A percentile compares a stretch with the other conserved stretches of the same genome.
These are phyloP conservation scores for Stegodyphus mimosarum DNA, from an alignment of 1,140 invertebrate genomes.

Conservation along the genomic window DNA sequence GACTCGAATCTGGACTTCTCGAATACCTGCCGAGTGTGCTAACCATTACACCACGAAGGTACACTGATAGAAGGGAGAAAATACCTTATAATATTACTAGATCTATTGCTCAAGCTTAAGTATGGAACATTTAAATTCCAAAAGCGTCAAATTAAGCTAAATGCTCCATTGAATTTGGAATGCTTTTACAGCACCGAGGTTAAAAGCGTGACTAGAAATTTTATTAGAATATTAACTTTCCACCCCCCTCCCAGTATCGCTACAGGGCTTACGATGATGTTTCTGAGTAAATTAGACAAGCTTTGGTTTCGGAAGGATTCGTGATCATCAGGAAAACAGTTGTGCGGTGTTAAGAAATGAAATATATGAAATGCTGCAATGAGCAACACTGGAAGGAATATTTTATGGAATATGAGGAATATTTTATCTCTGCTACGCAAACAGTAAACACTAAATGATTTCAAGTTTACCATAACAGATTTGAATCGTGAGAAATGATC, in stretches of 20 bases:
- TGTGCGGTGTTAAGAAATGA: slow-evolving; percentile 9
- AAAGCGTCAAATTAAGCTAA: slow-evolving; percentile 49
- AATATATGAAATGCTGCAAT: background rate
- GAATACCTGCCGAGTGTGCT: no score
- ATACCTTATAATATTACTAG: no score
- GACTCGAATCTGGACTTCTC: no score
- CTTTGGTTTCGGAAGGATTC: slow-evolving; percentile 22
- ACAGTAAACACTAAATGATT: no score
- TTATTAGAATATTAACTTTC: slow-evolving; percentile 45
- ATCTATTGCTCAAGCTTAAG: background rate
- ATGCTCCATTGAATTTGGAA: slow-evolving; percentile 45
- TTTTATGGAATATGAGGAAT: no score
- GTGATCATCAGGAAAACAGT: slow-evolving; percentile 30
- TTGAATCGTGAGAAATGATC: no score
- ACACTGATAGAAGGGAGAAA: no score
- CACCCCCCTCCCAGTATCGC: background rate
- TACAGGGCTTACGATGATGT: slow-evolving; percentile 28
- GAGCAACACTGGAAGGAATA: no score
- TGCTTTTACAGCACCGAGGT: slow-evolving; percentile 9
- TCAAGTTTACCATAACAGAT: no score
- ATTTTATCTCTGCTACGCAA: no score
- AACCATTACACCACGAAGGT: no score
- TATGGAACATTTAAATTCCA: slow-evolving; percentile 33
- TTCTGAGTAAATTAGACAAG: slow-evolving; percentile 46
- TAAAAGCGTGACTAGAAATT: slow-evolving; percentile 53